Conservation (phyloP, 2,888 invertebrate genomes). For the Noctuana brunneofusca region DNA sequence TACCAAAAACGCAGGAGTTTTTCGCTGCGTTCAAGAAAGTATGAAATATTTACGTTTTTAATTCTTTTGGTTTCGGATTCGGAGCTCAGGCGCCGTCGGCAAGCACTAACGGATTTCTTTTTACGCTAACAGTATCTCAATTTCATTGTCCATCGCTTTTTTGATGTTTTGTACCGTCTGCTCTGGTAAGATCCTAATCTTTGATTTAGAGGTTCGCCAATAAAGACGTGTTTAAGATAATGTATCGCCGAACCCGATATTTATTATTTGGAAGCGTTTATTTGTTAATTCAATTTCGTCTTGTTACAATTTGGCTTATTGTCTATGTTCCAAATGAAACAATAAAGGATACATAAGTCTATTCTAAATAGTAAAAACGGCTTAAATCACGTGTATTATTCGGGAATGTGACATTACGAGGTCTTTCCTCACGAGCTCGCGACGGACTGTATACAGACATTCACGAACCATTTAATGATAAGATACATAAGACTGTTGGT, state of each 20-base stretch:
- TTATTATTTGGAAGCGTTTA: slow-evolving; percentile 29
- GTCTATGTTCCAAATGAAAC: background rate
- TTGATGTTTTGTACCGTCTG: slow-evolving; percentile 60
- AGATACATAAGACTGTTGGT: no score
- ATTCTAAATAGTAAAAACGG: no score
- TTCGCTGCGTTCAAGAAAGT: slow-evolving; percentile 30
- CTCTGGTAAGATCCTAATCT: slow-evolving; percentile 56
- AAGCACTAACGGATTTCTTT: slow-evolving; percentile 58
- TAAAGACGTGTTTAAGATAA: slow-evolving; percentile 42
- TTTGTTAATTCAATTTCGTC: slow-evolving; percentile 32
- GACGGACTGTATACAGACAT: no score
- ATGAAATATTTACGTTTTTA: slow-evolving; percentile 32
- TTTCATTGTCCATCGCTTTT: slow-evolving; percentile 54
- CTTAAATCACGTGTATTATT: no score
- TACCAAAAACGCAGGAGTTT: slow-evolving; percentile 25
- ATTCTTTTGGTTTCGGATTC: slow-evolving; percentile 35
- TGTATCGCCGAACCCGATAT: slow-evolving; percentile 34
- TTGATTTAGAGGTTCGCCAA: slow-evolving; percentile 55
- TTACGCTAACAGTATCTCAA: slow-evolving; percentile 50
- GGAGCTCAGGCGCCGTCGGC: slow-evolving; percentile 46
- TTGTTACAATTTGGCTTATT: slow-evolving; percentile 20
- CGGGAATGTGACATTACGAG: no score
- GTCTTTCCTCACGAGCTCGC: no score
- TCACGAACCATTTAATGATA: no score
- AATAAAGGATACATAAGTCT: background rate